phyloP scores from a whole-genome alignment of 2,113 vertebrate genomes.

The Scolopax mira region DNA sequence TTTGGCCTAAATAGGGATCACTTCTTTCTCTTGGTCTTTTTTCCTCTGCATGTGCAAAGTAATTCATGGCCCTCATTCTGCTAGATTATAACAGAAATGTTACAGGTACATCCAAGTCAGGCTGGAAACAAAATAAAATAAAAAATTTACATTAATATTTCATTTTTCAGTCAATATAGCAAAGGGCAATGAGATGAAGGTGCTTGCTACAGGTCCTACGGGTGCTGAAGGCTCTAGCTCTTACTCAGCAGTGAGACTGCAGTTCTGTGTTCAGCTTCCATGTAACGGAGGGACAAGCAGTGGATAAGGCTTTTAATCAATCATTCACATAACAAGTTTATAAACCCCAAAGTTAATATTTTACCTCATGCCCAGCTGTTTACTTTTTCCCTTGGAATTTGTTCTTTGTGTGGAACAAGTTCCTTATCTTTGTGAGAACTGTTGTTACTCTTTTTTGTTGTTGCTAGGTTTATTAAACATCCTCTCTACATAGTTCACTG shows the following conservation, averaged over 20 bases:
- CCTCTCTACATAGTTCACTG: background rate
- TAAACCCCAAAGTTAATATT: background rate
- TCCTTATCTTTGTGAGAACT: background rate
- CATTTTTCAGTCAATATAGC: background rate
- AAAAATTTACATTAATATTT: background rate
- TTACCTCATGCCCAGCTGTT: background rate
- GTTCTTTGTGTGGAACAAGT: background rate
- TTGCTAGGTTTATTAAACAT: background rate
- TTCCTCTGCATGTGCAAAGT: background rate
- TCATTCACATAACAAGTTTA: background rate
- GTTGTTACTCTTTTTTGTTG: background rate
- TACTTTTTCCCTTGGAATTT: background rate
- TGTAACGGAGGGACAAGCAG: background rate
- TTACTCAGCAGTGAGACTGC: background rate
- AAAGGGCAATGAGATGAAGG: background rate
- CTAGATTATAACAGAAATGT: background rate
- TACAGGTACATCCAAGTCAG: background rate
- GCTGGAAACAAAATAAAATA: background rate
- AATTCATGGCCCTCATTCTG: background rate
- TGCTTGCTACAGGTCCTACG: background rate
- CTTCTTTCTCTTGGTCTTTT: background rate
- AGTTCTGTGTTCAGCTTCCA: background rate
- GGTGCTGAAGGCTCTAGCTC: background rate
- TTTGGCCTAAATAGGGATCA: rapidly evolving
- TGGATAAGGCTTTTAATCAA: background rate